These are phyloP conservation scores for Actinostola sp. DNA, from an alignment of 92 coral and sea anemone genomes.

Conservation along the genomic window DNA sequence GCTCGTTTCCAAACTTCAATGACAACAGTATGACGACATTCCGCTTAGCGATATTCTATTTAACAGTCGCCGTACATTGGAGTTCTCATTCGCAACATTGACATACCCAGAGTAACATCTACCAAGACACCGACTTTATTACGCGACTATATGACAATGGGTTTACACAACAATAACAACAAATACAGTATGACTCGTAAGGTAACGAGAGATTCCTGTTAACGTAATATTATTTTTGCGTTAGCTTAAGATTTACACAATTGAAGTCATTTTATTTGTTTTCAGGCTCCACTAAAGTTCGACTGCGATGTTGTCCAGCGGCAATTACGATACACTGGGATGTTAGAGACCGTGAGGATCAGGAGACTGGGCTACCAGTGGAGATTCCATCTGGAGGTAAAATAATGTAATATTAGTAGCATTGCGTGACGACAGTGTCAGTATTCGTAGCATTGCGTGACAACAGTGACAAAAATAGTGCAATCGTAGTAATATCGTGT, in stretches of 20 bases:
- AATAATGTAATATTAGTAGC: background rate
- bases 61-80: too few relatives aligned
- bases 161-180: background rate
- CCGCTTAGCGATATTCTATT: too few relatives aligned
- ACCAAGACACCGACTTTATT: too few relatives aligned
- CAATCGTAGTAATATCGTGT: too few relatives aligned
- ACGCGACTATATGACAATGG: background rate
- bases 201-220: background rate
- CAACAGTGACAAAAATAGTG: too few relatives aligned
- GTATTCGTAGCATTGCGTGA: background rate
- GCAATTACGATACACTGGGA: conserved; percentile 96
- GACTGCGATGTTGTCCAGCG: conserved; percentile 95
- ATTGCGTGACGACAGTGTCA: background rate
- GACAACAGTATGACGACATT: too few relatives aligned
- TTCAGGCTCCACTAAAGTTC: conserved; percentile 91
- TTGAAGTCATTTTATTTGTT: background rate
- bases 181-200: background rate
- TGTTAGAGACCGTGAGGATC: conserved; percentile 95
- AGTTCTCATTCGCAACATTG: too few relatives aligned
- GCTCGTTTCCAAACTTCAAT: too few relatives aligned
- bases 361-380: conserved; percentile 94
- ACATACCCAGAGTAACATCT: too few relatives aligned
- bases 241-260: background rate
- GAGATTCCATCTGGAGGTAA: conserved; percentile 82
- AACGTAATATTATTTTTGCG: background rate